Base-by-base conservation (phyloP, 2,888 invertebrate species). In the Acanthoscelides obtectus region DNA sequence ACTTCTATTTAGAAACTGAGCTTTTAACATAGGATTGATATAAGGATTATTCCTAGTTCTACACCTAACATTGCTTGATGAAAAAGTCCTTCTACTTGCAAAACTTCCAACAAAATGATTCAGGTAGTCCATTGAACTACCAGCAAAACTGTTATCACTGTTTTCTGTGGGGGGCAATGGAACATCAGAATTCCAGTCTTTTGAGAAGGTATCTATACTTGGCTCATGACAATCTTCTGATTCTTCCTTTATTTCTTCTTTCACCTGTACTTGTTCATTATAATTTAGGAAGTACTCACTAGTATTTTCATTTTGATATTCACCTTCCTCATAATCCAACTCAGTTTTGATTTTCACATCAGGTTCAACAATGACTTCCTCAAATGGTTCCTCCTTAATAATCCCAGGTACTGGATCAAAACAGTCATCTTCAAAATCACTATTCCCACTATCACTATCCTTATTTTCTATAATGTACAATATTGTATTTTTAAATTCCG, bases 1-100 rank as follows among this genome's bases (percentile, higher is more conserved):
- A 80, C 83, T 84, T 72, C 83, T 81, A 71, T 79, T 80, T 73
- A 82, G 79, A 77, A 85, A 85, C 73, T 85, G 85, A 73, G 85
- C 81, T 76, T 81, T 82, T 69, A 85, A 77, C 70, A 81, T 77
- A 1, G 85, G 85, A 78, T 83, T 85, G 64, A 85, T 85, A 75
- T 84, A 85, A 0, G 85, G 85, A 72, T 83, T 83, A 64, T 83
- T 81, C 68, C 84, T 76, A 19, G 84, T 84, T 69, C 84, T 75
- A 76, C 84, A 84, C 72, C 83, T 79, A 20, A 82, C 79, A 77
- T 82, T 83, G 71, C 79, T 79, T 22, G 79, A 79, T 6, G 81
- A 81, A 76, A 81, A 81, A 20, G 79, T 76, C 69, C 80, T 76
- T 72, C 79, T 74, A 67, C 75, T 73, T 20, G 76, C 75, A 71